Conservation (phyloP, 2,888 invertebrate genomes). For the Orthosia incerta region DNA sequence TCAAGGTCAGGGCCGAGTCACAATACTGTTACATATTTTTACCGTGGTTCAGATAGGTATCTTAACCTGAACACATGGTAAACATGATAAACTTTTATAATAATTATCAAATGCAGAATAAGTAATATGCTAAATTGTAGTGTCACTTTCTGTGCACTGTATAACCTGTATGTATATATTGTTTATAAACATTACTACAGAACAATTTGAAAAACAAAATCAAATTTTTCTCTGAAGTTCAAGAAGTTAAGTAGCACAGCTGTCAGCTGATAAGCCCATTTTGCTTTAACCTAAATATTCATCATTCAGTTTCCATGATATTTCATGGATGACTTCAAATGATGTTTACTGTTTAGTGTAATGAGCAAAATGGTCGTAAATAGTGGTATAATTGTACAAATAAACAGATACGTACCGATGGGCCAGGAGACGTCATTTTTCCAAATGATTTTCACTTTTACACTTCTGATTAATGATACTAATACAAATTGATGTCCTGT, state of each 20-base stretch:
- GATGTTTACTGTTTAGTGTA: background rate
- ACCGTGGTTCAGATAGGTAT: too few species aligned
- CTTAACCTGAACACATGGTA: too few species aligned
- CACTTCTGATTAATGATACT: background rate
- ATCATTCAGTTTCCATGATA: background rate
- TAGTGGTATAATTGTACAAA: slow-evolving; percentile 1
- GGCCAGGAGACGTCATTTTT: slow-evolving; percentile 71
- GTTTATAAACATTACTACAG: background rate
- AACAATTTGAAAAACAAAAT: background rate
- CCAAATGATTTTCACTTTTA: slow-evolving; percentile 20
- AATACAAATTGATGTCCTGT: background rate
- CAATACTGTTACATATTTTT: too few species aligned
- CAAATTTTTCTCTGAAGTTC: slow-evolving; percentile 1
- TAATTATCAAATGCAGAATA: too few species aligned
- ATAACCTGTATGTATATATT: background rate
- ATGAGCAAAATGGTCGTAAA: background rate
- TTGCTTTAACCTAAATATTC: background rate
- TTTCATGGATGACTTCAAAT: background rate
- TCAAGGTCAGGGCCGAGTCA: too few species aligned
- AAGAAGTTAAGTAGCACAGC: background rate
- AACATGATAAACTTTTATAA: too few species aligned
- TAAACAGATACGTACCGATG: slow-evolving; percentile 66
- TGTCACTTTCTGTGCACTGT: too few species aligned
- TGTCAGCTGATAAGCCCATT: slow-evolving; percentile 16
- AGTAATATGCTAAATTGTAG: background rate